Evolutionary conservation across 1,140 invertebrate genomes (phyloP), one percentile per base, ranked within the genome.

Genomic region (Matsumurasca onukii): DNA sequence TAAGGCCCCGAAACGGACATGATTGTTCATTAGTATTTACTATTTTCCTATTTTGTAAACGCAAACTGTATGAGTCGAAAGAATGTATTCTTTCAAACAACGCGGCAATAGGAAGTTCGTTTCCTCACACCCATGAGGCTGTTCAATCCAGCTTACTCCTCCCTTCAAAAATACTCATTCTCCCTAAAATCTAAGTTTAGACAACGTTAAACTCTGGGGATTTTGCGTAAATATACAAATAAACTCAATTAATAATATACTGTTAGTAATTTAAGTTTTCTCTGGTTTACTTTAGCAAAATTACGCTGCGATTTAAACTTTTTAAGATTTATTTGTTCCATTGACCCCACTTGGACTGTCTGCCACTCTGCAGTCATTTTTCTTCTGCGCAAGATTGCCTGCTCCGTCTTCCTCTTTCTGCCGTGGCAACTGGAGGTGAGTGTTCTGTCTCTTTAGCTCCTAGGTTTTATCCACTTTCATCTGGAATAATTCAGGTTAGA

Each of bases 401-500:
- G 69, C 69, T 77, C 68, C 75, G 67, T 75, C 79, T 78, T 77
- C 80, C 81, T 83, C 82, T 83, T 84, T 84, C 82, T 83, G 80
- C 79, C 78, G 81, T 83, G 78, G 82, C 80, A 80, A 78, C 79
- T 81, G 75, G 78, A 83, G 82, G 82, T 84, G 82, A 83, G 82
- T 83, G 79, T 78, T 72, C 77, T 78, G 71, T 72, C 70, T 77
- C 72, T 48, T 70, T 66, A 45, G 71, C 70, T 51, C 61, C 69
- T 45, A 31, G 27, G 68, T 65, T 34, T 73, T 74, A 78, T 80
- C 80, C 77, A 74, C 69, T 77, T 74, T 59, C 25, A 59, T 59
- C 55, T 39, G n/a, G n/a, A n/a, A n/a, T n/a, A n/a, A n/a, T n/a
- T n/a, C 17, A 39, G 34, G 17, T 39, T 39, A 17, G 5, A 39